Percentiles rank a stretch among this genome's conserved stretches.
Conservation (phyloP, 2,113 vertebrate species). For the Bungarus multicinctus region DNA sequence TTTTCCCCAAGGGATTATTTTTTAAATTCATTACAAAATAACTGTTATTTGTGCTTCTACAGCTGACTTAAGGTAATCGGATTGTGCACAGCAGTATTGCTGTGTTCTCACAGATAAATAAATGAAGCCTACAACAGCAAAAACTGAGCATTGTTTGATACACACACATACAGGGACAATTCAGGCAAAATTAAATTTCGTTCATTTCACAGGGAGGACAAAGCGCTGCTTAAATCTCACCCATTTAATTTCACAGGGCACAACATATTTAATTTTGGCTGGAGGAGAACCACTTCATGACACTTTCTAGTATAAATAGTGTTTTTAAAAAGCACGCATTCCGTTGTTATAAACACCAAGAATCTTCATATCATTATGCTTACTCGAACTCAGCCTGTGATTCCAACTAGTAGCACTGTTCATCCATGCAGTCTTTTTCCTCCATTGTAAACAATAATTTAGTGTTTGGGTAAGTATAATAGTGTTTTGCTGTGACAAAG, state of each 20-base stretch:
- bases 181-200: background rate
- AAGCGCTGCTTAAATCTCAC: background rate
- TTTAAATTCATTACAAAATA: background rate
- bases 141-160: background rate
- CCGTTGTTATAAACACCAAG: background rate
- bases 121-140: background rate
- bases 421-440: background rate
- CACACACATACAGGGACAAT: background rate
- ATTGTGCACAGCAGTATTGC: background rate
- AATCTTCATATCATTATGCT: background rate
- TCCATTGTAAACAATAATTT: fast-evolving
- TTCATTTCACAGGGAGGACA: background rate
- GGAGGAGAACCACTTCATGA: background rate
- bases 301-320: background rate
- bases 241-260: background rate
- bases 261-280: background rate
- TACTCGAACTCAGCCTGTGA: background rate
- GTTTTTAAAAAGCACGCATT: background rate
- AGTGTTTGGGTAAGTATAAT: background rate
- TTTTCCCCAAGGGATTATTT: background rate
- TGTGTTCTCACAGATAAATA: background rate
- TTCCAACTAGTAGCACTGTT: background rate
- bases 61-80: background rate
- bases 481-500: background rate
- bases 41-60: background rate